Conservation (phyloP, 1,140 invertebrate genomes). For the Nephila pilipes region DNA sequence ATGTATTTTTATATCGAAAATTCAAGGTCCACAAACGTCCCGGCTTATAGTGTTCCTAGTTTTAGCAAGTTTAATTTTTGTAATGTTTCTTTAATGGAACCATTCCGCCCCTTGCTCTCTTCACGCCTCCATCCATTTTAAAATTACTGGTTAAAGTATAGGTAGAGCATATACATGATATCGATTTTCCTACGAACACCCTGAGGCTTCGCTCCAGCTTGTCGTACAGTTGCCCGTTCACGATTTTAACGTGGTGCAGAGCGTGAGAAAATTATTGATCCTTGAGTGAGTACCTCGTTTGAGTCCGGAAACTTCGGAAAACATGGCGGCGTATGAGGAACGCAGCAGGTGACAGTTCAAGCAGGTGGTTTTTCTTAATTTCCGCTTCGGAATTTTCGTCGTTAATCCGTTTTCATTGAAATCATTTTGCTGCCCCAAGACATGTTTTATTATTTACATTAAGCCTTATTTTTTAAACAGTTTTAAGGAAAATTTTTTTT, state of each 20-base stretch:
- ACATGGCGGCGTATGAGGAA: background rate
- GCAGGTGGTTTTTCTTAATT: background rate
- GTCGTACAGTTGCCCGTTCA: slow-evolving; percentile 14
- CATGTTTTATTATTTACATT: too few relatives aligned
- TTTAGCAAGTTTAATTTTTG: too few relatives aligned
- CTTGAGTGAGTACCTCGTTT: background rate
- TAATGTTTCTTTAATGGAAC: too few relatives aligned
- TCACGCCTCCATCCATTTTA: background rate
- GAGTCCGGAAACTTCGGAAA: background rate
- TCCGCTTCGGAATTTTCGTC: too few relatives aligned
- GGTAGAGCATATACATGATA: slow-evolving; percentile 19
- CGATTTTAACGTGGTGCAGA: slow-evolving; percentile 18
- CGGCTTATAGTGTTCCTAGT: too few relatives aligned
- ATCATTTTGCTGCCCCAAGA: too few relatives aligned
- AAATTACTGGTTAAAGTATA: slow-evolving; percentile 8
- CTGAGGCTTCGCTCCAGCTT: background rate
- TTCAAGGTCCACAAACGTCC: too few relatives aligned
- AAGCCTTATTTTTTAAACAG: too few relatives aligned
- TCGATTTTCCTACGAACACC: background rate
- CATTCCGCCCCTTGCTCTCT: too few relatives aligned
- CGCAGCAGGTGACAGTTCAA: slow-evolving; percentile 25
- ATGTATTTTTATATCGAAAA: too few relatives aligned
- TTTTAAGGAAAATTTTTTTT: too few relatives aligned
- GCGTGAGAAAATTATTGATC: slow-evolving; percentile 37
- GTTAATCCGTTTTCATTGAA: too few relatives aligned